phyloP scores from a whole-genome alignment of 1,140 invertebrate genomes.

The Branchinecta lynchi region DNA sequence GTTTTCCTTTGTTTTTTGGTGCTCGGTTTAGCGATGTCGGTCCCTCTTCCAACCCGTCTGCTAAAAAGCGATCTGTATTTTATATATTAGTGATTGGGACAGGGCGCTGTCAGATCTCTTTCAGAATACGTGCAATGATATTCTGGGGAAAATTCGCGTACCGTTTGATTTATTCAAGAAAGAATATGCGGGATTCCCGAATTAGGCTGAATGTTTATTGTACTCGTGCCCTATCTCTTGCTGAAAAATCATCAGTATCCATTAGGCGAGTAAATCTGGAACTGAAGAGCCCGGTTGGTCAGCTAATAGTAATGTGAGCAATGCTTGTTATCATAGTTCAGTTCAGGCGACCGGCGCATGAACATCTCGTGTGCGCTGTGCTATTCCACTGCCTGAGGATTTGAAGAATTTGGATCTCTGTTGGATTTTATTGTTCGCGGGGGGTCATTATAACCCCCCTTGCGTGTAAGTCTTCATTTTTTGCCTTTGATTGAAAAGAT shows the following conservation, averaged over 20 bases:
- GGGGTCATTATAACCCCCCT: too few species aligned
- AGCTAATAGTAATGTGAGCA: too few species aligned
- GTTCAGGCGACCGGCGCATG: too few species aligned
- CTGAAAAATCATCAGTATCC: not conserved
- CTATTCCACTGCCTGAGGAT: too few species aligned
- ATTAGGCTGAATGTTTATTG: slow-evolving; percentile 9
- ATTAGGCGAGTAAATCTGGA: slow-evolving; percentile 6
- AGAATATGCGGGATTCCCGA: not conserved
- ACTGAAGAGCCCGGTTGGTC: too few species aligned
- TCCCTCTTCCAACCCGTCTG: slow-evolving; percentile 3
- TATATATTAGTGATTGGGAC: not conserved
- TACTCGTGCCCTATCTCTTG: slow-evolving; percentile 5
- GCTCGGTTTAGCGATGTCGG: slow-evolving; percentile 3
- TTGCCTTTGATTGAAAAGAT: too few species aligned
- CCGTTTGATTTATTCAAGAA: not conserved
- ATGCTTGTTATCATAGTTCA: too few species aligned
- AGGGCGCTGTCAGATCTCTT: not conserved
- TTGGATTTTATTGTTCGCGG: too few species aligned
- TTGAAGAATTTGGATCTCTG: too few species aligned
- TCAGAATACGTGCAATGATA: slow-evolving; percentile 9
- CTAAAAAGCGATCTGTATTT: slow-evolving; percentile 10
- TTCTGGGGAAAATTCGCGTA: slow-evolving; percentile 1
- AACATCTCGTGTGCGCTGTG: too few species aligned
- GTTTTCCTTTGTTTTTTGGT: slow-evolving; percentile 2
- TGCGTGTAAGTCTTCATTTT: too few species aligned